Base-by-base conservation (phyloP, 2,888 invertebrate species). In the Luperina testacea region DNA sequence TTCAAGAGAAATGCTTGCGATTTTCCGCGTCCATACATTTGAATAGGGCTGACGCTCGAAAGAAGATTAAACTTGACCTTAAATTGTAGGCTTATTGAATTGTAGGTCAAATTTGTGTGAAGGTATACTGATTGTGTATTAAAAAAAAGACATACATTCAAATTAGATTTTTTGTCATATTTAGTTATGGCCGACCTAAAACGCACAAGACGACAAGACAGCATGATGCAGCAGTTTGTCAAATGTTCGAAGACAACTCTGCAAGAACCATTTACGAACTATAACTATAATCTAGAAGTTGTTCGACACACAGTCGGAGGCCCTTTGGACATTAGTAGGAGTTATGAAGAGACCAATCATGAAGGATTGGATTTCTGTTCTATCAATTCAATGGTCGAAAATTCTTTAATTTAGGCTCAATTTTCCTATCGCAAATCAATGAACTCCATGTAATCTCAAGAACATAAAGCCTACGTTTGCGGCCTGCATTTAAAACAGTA, bases 1-100 rank as follows among this genome's bases (percentile, higher is more conserved):
- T 59, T n/a, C 24, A 51, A 79, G 87, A 86, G 86, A 84, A 79
- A 86, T 86, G 73, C 48, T 68, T 64, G 75, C 45, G 45, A 74
- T 57, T 72, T 76, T 61, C 9, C 24, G n/a, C 72, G n/a, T 15
- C 61, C 72, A 53, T 38, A 71, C 75, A 68, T 17, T 53, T 72
- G 70, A 73, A 73, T 64, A 84, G 83, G 83, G 75, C 73, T 86
- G 73, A 63, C 72, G 38, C 13, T 59, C 24, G 64, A 61, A 63
- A 67, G 48, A 68, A 71, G 45, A 72, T 72, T 48, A 9, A 20
- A 76, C 45, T 86, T 86, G 75, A 86, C 78, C 83, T 70, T 63
- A 75, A 78, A 82, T 24, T 64, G 65, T 27, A 32, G 8, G 24
- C 57, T 70, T 73, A 65, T 80, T 84, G 38, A 70, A 48, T 75